A percentile compares a stretch with the other conserved stretches of the same genome.
Conservation (phyloP, 2,888 invertebrate genomes). For the Pseudeuparius sepicola region DNA sequence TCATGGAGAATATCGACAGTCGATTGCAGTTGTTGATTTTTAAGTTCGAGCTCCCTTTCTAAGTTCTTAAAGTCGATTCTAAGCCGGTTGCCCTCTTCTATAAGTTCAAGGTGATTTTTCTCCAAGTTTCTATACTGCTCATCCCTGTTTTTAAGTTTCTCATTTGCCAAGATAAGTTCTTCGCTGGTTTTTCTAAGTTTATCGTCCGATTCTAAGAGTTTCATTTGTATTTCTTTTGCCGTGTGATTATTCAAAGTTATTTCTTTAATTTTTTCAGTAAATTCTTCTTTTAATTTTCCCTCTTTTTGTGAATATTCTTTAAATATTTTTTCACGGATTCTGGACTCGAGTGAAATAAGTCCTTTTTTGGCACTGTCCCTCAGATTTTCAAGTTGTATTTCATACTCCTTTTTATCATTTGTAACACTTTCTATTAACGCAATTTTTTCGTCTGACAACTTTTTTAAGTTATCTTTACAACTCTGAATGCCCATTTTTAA, state of each 20-base stretch:
- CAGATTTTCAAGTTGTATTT: constrained; percentile 41
- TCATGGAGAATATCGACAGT: constrained; percentile 25
- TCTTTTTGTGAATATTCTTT: constrained; percentile 27
- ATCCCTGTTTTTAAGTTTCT: constrained; percentile 21
- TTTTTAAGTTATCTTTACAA: constrained; percentile 19
- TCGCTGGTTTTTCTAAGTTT: constrained; percentile 33
- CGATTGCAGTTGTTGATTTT: constrained; percentile 23
- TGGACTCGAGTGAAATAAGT: constrained; percentile 31
- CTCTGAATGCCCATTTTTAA: constrained; percentile 19
- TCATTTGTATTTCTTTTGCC: constrained; percentile 40
- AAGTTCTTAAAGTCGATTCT: constrained; percentile 22
- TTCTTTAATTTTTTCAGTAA: constrained; percentile 28
- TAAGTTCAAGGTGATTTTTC: constrained; percentile 32
- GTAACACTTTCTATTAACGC: constrained; percentile 21
- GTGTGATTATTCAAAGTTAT: constrained; percentile 25
- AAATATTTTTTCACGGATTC: constrained; percentile 29
- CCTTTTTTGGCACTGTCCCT: constrained; percentile 39
- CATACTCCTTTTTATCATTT: constrained; percentile 39
- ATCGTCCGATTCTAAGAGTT: constrained; percentile 41
- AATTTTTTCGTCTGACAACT: constrained; percentile 19
- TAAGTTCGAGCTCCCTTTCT: constrained; percentile 18
- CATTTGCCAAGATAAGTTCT: constrained; percentile 23
- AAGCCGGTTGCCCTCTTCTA: constrained; percentile 28
- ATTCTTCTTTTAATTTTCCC: constrained; percentile 26
- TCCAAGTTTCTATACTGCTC: constrained; percentile 30